Evolutionary conservation across 1,140 invertebrate genomes (phyloP).

Genomic region (Leucophenga varia): DNA sequence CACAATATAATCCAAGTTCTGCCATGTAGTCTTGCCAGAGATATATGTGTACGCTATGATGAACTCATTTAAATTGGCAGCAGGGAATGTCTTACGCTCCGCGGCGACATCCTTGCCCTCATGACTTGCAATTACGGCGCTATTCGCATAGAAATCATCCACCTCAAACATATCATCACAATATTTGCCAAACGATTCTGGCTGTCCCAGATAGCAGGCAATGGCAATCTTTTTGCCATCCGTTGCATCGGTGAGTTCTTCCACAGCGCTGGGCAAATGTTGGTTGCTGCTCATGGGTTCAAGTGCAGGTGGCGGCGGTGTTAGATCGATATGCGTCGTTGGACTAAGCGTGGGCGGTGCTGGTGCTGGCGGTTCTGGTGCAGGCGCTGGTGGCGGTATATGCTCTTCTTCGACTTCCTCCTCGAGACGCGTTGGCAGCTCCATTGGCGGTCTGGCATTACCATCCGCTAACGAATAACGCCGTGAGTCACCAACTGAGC

Average conservation of each 20-base stretch:
- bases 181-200: constrained; percentile 74
- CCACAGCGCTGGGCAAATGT: constrained; percentile 57
- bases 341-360: constrained; percentile 41
- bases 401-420: constrained; percentile 60
- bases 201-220: constrained; percentile 79
- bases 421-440: constrained; percentile 58
- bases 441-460: constrained; percentile 47
- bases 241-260: constrained; percentile 72
- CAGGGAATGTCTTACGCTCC: constrained; percentile 31
- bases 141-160: constrained; percentile 57
- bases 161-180: constrained; percentile 65
- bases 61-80: constrained; percentile 62
- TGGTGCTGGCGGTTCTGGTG: constrained; percentile 50
- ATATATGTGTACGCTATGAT: constrained; percentile 87
- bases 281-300: constrained; percentile 42
- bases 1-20: constrained; percentile 87
- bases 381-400: constrained; percentile 56
- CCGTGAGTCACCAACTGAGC: constrained; percentile 52
- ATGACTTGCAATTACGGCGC: constrained; percentile 31
- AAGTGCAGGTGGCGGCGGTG: constrained; percentile 49
- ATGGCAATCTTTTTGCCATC: constrained; percentile 84
- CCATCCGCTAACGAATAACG: constrained; percentile 57
- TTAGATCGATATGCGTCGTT: constrained; percentile 49
- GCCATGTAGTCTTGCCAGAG: constrained; percentile 92
- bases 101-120: constrained; percentile 57